Evolutionary conservation across 2,888 invertebrate species (phyloP).

Genomic region (Aproaerema taeniolella): DNA sequence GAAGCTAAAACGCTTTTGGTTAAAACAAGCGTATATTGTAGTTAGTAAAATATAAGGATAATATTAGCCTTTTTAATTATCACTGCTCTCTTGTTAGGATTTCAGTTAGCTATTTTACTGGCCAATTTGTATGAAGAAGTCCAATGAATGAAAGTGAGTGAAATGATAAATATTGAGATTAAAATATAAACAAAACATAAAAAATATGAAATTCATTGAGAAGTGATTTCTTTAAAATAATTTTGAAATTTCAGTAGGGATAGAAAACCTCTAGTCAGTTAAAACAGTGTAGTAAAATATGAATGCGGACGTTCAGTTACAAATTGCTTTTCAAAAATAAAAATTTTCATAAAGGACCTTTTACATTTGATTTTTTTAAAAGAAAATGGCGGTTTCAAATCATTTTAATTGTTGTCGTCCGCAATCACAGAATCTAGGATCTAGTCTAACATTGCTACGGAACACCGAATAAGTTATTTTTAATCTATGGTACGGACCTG

Average conservation of each 20-base stretch:
- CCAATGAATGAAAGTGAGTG: slow-evolving; percentile 38
- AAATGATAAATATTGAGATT: slow-evolving; percentile 27
- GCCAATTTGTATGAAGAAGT: slow-evolving; percentile 13
- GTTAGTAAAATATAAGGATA: slow-evolving; percentile 43
- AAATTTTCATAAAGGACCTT: slow-evolving; percentile 1
- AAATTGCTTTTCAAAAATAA: slow-evolving; percentile 10
- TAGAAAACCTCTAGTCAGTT: slow-evolving; percentile 35
- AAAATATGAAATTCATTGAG: slow-evolving; percentile 30
- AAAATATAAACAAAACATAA: slow-evolving; percentile 32
- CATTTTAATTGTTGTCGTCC: slow-evolving; percentile 25
- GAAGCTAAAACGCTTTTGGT: slow-evolving; percentile 38
- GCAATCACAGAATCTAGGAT: slow-evolving; percentile 33
- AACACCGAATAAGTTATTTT: slow-evolving; percentile 29
- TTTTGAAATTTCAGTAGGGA: slow-evolving; percentile 31
- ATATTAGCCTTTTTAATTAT: slow-evolving; percentile 15
- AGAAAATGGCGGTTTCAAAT: too few relatives aligned
- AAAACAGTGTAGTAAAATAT: slow-evolving; percentile 30
- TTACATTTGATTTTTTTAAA: too few relatives aligned
- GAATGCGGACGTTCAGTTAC: slow-evolving; percentile 34
- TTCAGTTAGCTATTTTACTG: slow-evolving; percentile 17
- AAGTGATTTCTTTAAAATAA: slow-evolving; percentile 55
- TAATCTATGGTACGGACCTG: slow-evolving; percentile 59
- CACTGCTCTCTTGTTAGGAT: slow-evolving; percentile 16
- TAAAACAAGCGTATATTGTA: slow-evolving; percentile 41
- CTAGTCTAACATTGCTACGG: slow-evolving; percentile 65